Base-by-base conservation (phyloP, 2,113 vertebrate genomes). In the Bos taurus region DNA sequence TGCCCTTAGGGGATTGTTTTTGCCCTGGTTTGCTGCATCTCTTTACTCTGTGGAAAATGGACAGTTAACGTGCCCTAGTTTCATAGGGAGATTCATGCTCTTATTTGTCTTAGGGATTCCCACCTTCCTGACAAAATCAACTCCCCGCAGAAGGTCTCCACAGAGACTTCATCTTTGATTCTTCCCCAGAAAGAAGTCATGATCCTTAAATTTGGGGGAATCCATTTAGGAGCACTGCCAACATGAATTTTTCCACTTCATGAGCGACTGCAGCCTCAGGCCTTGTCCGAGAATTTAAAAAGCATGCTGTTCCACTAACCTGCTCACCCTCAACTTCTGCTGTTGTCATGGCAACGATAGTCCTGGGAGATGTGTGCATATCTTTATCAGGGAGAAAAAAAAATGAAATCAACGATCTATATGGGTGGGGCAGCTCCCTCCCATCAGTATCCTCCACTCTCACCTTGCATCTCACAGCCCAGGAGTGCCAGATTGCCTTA, bases 291-390 rank as follows among this genome's bases (percentile, higher is more conserved):
- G 93, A 97, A 96, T 97, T 97, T 90, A 91, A 93, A 93, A 96
- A 90, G 52, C 43, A 1, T 26, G 93, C 50, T 43, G 26, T 64
- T 93, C 56, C 46, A 94, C 92, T 93, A 82, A 95, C 94, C 98
- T 90, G 96, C 83, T 98, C 59, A 81, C 95, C 97, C 97, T 90
- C 7, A 11, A 93, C 91, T 91, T 85, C 87, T 91, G 56, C 93
- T 19, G 84, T 97, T 97, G 93, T 86, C 98, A 97, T 97, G 93
- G 97, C 88, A 97, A 97, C 50, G 43, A 40, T 10, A 59, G 91
- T 54, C 62, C 71, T 67, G 64, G 97, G 92, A 97, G 93, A 92
- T 60, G 71, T 89, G 85, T 92, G 25, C 93, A n/a, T 62, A 48
- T 90, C 94, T 92, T 94, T 97, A 89, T 94, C 90, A 91, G 86